phyloP scores from a whole-genome alignment of 2,797 vertebrate genomes.

The Cacajao melanocephalus region DNA sequence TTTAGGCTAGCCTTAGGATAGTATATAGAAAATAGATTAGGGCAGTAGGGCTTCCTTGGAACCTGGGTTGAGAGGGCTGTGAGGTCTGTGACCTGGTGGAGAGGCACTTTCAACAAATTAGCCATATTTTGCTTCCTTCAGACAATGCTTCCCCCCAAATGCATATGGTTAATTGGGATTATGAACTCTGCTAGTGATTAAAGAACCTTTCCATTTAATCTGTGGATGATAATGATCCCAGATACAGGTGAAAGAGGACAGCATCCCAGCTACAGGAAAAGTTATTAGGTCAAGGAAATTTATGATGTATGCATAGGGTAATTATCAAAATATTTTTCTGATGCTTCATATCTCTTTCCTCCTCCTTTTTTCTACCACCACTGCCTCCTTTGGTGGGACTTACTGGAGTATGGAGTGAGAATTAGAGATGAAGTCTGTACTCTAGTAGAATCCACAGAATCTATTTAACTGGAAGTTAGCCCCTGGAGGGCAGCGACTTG shows the following conservation, averaged over 20 bases:
- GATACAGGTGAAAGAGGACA: neutral
- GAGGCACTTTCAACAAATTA: neutral
- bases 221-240: neutral
- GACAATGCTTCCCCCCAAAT: neutral
- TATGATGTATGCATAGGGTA: neutral
- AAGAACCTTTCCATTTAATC: neutral
- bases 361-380: neutral
- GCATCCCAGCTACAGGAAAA: neutral
- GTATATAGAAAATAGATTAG: neutral
- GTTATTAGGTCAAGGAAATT: too few relatives aligned
- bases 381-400: neutral
- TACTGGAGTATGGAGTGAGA: neutral
- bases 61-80: neutral
- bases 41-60: neutral
- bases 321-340: neutral
- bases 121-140: neutral
- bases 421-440: neutral
- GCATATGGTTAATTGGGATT: neutral
- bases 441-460: neutral
- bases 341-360: neutral
- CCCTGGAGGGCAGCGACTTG: neutral
- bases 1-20: neutral
- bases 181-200: neutral
- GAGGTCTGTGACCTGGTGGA: neutral
- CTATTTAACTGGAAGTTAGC: neutral